Conservation (phyloP, 64 coral and sea anemone genomes). For the Stylophora pistillata region DNA sequence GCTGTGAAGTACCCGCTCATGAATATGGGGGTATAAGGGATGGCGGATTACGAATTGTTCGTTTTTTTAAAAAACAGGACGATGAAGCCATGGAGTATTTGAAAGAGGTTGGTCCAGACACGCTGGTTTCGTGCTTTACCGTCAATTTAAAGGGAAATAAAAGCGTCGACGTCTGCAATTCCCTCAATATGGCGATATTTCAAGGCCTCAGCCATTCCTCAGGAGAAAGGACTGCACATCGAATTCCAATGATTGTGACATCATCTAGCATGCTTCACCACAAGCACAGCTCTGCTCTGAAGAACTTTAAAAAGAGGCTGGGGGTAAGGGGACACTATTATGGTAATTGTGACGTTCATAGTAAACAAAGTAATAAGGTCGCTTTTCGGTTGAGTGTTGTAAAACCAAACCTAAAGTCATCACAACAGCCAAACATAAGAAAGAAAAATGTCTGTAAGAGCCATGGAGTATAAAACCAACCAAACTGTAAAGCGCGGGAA, state of each 20-base stretch:
- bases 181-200: slow-evolving; percentile 52
- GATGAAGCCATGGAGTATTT: slow-evolving; percentile 70
- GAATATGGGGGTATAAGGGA: too few relatives aligned
- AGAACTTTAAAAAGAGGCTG: slow-evolving; percentile 71
- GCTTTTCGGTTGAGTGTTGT: not conserved
- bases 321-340: slow-evolving; percentile 26
- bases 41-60: not conserved
- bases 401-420: not conserved
- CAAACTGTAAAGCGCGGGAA: too few relatives aligned
- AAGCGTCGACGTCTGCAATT: slow-evolving; percentile 54
- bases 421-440: too few relatives aligned
- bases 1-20: too few relatives aligned
- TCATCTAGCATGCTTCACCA: slow-evolving; percentile 58
- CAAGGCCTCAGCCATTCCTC: slow-evolving; percentile 55
- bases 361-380: not conserved
- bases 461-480: too few relatives aligned
- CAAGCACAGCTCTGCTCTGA: slow-evolving; percentile 56
- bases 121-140: slow-evolving; percentile 70
- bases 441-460: too few relatives aligned
- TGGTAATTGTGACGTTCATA: not conserved
- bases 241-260: slow-evolving; percentile 84
- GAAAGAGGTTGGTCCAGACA: slow-evolving; percentile 76
- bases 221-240: slow-evolving; percentile 42
- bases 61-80: slow-evolving; percentile 34
- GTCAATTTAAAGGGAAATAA: slow-evolving; percentile 73